Evolutionary conservation across 2,888 invertebrate species (phyloP).

Genomic region (Stramonita haemastoma): DNA sequence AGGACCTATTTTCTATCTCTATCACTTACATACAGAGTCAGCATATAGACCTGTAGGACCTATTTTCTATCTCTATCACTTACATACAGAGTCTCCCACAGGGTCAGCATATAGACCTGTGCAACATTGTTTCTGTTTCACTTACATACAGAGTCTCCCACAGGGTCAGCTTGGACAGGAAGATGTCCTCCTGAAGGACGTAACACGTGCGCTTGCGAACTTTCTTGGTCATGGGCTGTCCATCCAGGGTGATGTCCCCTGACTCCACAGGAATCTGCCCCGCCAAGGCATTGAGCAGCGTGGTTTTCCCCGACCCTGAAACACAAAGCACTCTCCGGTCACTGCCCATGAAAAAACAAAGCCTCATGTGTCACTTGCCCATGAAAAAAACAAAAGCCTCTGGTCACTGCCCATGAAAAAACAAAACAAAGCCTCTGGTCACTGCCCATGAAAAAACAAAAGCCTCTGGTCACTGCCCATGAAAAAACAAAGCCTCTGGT

Average conservation of each 20-base stretch:
- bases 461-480: no score
- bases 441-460: no score
- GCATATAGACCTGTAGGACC: no score
- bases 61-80: no score
- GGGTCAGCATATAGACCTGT: neutral
- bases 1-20: no score
- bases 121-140: neutral
- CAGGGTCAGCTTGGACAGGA: slow-evolving; percentile 87
- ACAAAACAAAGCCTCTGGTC: no score
- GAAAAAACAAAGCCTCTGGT: no score
- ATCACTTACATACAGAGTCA: no score
- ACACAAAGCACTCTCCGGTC: neutral
- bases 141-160: slow-evolving; percentile 85
- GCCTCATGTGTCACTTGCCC: no score
- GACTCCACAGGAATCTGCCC: slow-evolving; percentile 82
- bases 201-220: slow-evolving; percentile 88
- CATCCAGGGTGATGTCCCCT: slow-evolving; percentile 84
- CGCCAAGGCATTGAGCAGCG: slow-evolving; percentile 86
- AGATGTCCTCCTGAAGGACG: slow-evolving; percentile 89
- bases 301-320: slow-evolving; percentile 87
- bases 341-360: no score
- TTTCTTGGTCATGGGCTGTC: slow-evolving; percentile 83
- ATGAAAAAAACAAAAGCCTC: slow-evolving; percentile 10
- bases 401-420: no score
- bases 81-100: neutral